These are phyloP conservation scores for Alligator mississippiensis DNA, from an alignment of 2,113 vertebrate species.

Conservation along the genomic window DNA sequence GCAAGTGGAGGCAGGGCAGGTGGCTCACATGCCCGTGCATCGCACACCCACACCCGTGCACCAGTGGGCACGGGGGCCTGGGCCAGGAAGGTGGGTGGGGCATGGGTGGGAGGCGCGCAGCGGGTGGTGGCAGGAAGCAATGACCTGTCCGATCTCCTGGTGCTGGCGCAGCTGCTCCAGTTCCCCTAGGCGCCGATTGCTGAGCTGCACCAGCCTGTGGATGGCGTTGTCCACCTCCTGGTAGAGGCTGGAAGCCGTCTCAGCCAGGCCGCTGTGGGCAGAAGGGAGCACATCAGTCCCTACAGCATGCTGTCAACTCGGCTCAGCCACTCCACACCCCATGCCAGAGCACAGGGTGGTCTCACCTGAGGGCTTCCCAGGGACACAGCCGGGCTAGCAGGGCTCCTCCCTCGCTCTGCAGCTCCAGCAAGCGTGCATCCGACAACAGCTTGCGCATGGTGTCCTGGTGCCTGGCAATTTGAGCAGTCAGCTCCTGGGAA, in stretches of 20 bases:
- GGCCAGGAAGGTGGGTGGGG: not conserved
- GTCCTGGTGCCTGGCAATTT: constrained; percentile 81
- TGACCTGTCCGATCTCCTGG: constrained; percentile 82
- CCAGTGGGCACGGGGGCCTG: not conserved
- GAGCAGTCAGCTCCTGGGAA: constrained; percentile 67
- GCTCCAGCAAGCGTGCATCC: constrained; percentile 84
- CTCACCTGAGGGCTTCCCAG: constrained; percentile 70
- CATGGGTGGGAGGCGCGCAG: rapidly evolving
- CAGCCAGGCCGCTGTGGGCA: constrained; percentile 61
- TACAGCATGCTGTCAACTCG: not conserved
- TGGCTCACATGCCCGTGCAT: too few species aligned
- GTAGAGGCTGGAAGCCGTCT: constrained; percentile 60
- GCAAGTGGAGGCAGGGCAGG: too few species aligned
- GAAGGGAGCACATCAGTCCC: not conserved
- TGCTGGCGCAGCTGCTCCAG: constrained; percentile 79
- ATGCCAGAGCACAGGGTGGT: not conserved
- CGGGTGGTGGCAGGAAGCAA: not conserved
- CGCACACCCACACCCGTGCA: too few species aligned
- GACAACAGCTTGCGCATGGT: constrained; percentile 86
- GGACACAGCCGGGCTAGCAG: constrained; percentile 86
- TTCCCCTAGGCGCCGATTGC: constrained; percentile 85
- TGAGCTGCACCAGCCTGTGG: constrained; percentile 87
- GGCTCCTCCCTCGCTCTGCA: constrained; percentile 88
- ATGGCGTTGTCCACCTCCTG: constrained; percentile 91
- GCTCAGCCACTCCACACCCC: too few species aligned